phyloP scores from a whole-genome alignment of 2,113 vertebrate species.

The Hoplias malabaricus region DNA sequence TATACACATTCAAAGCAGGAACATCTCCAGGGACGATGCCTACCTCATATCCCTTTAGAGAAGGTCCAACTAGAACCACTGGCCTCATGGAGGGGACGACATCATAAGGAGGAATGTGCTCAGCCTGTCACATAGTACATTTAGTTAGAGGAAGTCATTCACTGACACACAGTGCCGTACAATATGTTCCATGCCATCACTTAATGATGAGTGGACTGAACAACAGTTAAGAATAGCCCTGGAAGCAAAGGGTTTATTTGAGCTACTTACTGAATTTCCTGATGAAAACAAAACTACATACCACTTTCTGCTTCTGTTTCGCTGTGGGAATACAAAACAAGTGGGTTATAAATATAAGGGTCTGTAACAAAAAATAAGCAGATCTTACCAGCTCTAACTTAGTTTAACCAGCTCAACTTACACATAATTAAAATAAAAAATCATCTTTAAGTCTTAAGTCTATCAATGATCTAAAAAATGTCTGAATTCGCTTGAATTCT shows the following conservation, averaged over 20 bases:
- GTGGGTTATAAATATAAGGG: background rate
- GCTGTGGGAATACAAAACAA: slow-evolving; percentile 77
- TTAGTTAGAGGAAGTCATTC: background rate
- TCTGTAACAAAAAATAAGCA: slow-evolving; percentile 5
- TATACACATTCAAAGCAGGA: slow-evolving; percentile 21
- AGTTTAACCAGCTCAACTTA: no score
- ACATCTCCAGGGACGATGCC: slow-evolving; percentile 32
- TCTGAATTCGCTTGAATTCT: background rate
- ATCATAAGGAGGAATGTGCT: slow-evolving; percentile 95
- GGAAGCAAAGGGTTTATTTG: background rate
- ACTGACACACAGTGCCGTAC: background rate
- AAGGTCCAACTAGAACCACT: slow-evolving; percentile 94
- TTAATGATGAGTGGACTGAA: background rate
- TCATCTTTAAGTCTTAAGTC: background rate
- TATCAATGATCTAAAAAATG: background rate
- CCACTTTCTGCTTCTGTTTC: slow-evolving; percentile 99
- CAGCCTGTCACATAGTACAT: slow-evolving; percentile 74
- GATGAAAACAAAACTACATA: slow-evolving; percentile 67
- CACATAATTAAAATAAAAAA: background rate
- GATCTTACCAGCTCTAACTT: no score
- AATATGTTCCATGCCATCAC: background rate
- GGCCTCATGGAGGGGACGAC: slow-evolving; percentile 98
- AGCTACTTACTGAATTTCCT: background rate
- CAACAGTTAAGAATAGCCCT: background rate
- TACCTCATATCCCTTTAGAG: slow-evolving; percentile 98